A percentile compares a stretch with the other conserved stretches of the same genome.
These are phyloP conservation scores for Microplitis manilae DNA, from an alignment of 2,888 invertebrate genomes.

Conservation along the genomic window DNA sequence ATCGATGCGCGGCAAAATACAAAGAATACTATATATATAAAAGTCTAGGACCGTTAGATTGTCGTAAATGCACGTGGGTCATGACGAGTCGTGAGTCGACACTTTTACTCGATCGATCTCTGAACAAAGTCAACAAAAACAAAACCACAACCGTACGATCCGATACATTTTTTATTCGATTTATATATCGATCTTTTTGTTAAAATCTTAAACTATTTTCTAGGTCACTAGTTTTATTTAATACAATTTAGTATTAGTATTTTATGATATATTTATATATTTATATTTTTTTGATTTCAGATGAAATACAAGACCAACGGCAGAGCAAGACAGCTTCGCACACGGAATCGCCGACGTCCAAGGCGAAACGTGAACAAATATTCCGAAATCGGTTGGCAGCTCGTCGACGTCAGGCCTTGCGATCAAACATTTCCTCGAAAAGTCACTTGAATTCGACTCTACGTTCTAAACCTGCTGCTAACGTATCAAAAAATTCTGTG, in stretches of 20 bases:
- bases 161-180: conserved; percentile 2
- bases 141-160: conserved; percentile 24
- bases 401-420: conserved; percentile 76
- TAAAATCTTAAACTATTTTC: neutral
- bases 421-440: conserved; percentile 57
- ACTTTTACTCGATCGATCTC: conserved; percentile 15
- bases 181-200: neutral
- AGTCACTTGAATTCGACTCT: conserved; percentile 43
- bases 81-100: conserved; percentile 38
- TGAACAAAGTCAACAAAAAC: conserved; percentile 25
- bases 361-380: conserved; percentile 63
- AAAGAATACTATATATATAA: neutral
- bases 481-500: conserved; percentile 44
- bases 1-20: neutral
- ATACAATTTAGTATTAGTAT: neutral
- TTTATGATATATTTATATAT: neutral
- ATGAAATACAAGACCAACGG: conserved; percentile 55
- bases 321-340: conserved; percentile 59
- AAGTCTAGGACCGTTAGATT: conserved; percentile 30
- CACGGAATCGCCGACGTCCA: conserved; percentile 60
- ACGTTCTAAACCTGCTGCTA: conserved; percentile 43
- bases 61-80: conserved; percentile 40
- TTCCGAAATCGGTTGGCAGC: conserved; percentile 74
- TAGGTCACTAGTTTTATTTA: neutral
- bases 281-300: conserved; percentile 51